These are phyloP conservation scores for Glaucomys volans DNA, from an alignment of 2,113 vertebrate species.

Conservation along the genomic window DNA sequence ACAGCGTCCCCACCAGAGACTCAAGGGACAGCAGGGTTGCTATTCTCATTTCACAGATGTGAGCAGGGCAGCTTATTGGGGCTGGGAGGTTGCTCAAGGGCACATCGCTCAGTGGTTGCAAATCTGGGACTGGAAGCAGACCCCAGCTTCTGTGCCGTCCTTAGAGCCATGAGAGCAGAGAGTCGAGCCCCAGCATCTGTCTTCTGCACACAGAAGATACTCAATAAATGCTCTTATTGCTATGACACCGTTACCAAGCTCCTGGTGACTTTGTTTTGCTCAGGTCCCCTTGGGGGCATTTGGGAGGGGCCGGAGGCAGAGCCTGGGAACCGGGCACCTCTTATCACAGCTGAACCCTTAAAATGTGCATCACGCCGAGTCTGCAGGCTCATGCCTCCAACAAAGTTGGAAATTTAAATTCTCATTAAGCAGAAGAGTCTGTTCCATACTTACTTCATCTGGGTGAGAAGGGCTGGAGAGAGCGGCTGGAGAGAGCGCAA, in stretches of 20 bases:
- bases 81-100: neutral
- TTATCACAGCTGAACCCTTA: neutral
- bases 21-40: neutral
- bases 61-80: neutral
- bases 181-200: rapidly evolving
- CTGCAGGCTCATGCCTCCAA: neutral
- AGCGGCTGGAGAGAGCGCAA: neutral
- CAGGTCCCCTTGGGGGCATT: rapidly evolving
- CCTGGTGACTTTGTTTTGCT: rapidly evolving
- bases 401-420: conserved; percentile 42
- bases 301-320: rapidly evolving
- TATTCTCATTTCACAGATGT: neutral
- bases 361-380: neutral
- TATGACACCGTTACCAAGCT: rapidly evolving
- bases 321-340: rapidly evolving
- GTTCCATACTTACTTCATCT: neutral
- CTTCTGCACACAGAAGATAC: neutral
- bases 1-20: rapidly evolving
- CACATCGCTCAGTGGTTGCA: rapidly evolving
- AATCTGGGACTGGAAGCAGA: neutral
- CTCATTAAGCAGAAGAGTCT: conserved; percentile 67
- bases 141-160: neutral
- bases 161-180: rapidly evolving
- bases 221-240: neutral
- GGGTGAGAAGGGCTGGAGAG: neutral